Percentiles rank a stretch among this genome's conserved stretches.
phyloP scores from a whole-genome alignment of 2,888 invertebrate species.

The Campoplex capitator region DNA sequence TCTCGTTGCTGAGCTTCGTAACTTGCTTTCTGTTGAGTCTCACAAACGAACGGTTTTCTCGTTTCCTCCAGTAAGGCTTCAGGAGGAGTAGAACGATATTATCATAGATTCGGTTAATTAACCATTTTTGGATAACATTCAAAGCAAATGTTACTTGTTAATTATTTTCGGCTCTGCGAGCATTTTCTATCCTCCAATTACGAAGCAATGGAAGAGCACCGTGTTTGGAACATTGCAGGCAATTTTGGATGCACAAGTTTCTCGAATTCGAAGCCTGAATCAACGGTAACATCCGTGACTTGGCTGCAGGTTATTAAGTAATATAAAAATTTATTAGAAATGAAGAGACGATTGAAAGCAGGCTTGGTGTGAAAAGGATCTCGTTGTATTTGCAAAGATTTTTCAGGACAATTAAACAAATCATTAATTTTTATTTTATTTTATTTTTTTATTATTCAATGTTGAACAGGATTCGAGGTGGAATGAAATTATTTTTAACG shows the following conservation, averaged over 20 bases:
- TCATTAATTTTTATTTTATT: no score
- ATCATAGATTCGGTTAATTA: not conserved
- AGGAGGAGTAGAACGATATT: not conserved
- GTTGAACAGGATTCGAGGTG: not conserved
- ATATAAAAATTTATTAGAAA: not conserved
- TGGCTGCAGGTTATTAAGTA: not conserved
- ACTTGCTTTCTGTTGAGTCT: not conserved
- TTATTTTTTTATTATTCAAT: not conserved
- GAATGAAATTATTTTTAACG: slow-evolving; percentile 7
- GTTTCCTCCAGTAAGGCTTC: not conserved
- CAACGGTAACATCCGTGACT: not conserved
- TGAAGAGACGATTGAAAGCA: not conserved
- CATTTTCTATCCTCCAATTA: not conserved
- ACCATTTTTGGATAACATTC: not conserved
- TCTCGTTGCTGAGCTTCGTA: not conserved
- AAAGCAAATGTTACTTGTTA: not conserved
- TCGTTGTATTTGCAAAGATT: not conserved
- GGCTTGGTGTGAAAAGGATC: not conserved
- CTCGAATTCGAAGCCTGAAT: not conserved
- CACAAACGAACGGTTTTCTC: not conserved
- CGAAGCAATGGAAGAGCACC: not conserved
- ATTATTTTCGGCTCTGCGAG: not conserved
- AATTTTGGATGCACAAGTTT: not conserved
- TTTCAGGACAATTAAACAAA: not conserved
- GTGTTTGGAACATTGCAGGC: not conserved